Evolutionary conservation across 2,113 vertebrate genomes (phyloP).

Genomic region (Myrmecobius fasciatus): DNA sequence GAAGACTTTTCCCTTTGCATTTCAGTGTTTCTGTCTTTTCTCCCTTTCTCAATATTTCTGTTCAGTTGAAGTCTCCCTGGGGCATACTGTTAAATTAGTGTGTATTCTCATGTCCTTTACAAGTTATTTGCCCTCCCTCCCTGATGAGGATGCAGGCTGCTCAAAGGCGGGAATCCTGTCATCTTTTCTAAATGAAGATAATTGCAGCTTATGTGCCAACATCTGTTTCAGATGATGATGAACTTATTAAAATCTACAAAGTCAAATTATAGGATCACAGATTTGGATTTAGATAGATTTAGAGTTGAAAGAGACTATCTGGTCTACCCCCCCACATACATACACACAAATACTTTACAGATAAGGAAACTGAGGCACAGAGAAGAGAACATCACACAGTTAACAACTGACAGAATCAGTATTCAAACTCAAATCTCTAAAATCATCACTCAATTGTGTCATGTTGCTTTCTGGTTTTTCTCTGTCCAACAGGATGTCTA

Average conservation of each 20-base stretch:
- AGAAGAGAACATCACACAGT: not conserved
- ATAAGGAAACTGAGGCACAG: not conserved
- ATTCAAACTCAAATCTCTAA: not conserved
- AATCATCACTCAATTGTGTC: not conserved
- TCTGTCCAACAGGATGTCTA: not conserved
- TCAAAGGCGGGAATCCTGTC: not conserved
- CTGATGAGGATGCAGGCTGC: not conserved
- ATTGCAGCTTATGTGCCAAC: not conserved
- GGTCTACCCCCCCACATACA: not conserved
- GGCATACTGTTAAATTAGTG: not conserved
- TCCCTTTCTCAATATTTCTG: not conserved
- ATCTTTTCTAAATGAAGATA: not conserved
- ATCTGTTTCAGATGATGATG: not conserved
- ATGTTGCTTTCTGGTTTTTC: not conserved
- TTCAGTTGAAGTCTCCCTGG: not conserved
- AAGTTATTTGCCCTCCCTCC: not conserved
- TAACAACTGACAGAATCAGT: not conserved
- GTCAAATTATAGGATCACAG: not conserved
- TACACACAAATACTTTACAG: not conserved
- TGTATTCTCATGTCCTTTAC: not conserved
- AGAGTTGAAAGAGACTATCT: not conserved
- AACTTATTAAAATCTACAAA: not conserved
- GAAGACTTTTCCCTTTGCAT: not conserved
- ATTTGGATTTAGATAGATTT: not conserved
- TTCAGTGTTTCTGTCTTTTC: not conserved